These are phyloP conservation scores for Tetranychus cinnabarinus DNA, from an alignment of 1,140 invertebrate genomes.

Conservation along the genomic window DNA sequence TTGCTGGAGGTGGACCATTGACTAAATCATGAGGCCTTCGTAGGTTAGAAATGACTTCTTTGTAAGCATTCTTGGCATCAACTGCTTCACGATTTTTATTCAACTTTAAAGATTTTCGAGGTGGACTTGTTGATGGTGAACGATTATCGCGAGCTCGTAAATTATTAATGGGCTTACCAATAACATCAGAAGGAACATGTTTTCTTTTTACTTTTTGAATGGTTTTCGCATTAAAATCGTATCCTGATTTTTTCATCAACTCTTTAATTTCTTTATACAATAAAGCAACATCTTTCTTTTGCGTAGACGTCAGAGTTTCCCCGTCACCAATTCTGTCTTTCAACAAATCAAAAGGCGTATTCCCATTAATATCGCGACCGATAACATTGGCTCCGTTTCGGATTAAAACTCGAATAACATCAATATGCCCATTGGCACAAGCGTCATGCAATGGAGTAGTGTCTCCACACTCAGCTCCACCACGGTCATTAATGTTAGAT, in stretches of 20 bases:
- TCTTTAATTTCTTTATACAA: constrained; percentile 30
- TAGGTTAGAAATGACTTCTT: neutral
- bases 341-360: constrained; percentile 27
- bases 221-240: constrained; percentile 70
- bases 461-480: constrained; percentile 48
- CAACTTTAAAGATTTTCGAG: constrained; percentile 18
- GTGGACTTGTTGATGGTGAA: neutral
- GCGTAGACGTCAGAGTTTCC: constrained; percentile 9
- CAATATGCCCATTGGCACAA: constrained; percentile 31
- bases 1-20: neutral
- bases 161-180: neutral
- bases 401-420: constrained; percentile 33
- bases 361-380: constrained; percentile 25
- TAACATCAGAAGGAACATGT: no score
- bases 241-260: constrained; percentile 86
- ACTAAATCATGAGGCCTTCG: neutral
- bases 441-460: constrained; percentile 47
- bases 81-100: neutral
- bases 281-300: constrained; percentile 4
- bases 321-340: constrained; percentile 21
- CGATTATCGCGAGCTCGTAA: neutral
- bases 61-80: neutral
- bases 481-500: constrained; percentile 61
- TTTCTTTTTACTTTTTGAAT: neutral
- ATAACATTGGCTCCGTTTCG: constrained; percentile 30